Conservation (phyloP, 2,888 invertebrate species). For the Eulithis testata region DNA sequence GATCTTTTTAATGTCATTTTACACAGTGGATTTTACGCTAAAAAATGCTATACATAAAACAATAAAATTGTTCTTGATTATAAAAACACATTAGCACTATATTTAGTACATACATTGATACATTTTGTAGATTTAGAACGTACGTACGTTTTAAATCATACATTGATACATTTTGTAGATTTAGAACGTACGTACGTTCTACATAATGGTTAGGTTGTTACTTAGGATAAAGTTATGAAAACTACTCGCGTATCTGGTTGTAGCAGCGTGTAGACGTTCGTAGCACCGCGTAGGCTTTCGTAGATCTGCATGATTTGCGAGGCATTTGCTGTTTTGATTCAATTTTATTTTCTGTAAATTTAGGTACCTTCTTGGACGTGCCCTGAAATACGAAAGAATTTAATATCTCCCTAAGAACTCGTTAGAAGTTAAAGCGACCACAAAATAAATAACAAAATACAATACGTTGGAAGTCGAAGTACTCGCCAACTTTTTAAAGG, state of each 20-base stretch:
- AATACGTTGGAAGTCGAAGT: constrained; percentile 50
- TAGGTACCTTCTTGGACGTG: too few species aligned
- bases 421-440: constrained; percentile 67
- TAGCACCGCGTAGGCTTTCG: constrained; percentile 3
- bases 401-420: constrained; percentile 48
- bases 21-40: too few species aligned
- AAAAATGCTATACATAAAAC: too few species aligned
- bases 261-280: neutral
- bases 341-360: too few species aligned
- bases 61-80: too few species aligned
- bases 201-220: too few species aligned
- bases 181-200: too few species aligned
- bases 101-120: too few species aligned
- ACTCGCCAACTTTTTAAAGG: constrained; percentile 53
- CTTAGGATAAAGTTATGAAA: neutral
- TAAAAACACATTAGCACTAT: too few species aligned
- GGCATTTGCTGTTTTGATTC: too few species aligned
- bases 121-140: neutral
- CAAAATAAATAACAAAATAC: constrained; percentile 59
- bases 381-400: constrained; percentile 7
- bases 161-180: neutral
- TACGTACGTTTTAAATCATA: too few species aligned
- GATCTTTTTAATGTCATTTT: too few species aligned
- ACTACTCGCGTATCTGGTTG: constrained; percentile 1
- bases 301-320: neutral